Evolutionary conservation across 2,113 vertebrate genomes (phyloP).

Genomic region (Nerophis ophidion): DNA sequence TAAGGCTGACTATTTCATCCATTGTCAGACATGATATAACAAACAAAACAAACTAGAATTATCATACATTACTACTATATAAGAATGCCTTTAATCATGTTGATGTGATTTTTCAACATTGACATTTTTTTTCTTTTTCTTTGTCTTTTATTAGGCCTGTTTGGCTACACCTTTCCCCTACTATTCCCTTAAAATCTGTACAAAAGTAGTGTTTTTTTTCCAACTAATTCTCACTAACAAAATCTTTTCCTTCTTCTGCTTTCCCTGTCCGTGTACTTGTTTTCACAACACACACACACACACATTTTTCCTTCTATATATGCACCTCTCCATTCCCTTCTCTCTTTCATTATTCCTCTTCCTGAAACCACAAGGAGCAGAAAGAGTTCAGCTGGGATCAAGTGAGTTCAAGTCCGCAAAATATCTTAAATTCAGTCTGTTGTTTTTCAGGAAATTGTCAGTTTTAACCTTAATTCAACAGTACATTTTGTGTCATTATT

Average conservation of each 20-base stretch:
- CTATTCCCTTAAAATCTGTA: conserved; percentile 66
- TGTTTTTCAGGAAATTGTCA: too few species aligned
- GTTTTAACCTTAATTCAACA: too few species aligned
- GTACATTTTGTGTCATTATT: too few species aligned
- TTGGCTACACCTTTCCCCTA: conserved; percentile 62
- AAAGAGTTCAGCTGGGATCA: conserved; percentile 94
- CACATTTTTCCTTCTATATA: conserved; percentile 54
- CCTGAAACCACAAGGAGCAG: conserved; percentile 73
- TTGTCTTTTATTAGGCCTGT: conserved; percentile 72
- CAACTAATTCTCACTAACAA: conserved; percentile 75
- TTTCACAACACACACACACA: conserved; percentile 26
- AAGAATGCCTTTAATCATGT: not conserved
- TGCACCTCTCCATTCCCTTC: conserved; percentile 42
- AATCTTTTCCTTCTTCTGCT: conserved; percentile 66
- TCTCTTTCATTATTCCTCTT: conserved; percentile 36
- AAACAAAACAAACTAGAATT: not conserved
- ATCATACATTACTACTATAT: too few species aligned
- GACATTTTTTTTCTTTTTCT: conserved; percentile 50
- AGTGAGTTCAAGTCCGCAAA: conserved; percentile 62
- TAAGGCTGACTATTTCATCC: conserved; percentile 60
- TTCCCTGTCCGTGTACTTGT: conserved; percentile 31
- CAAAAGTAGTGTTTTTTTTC: conserved; percentile 64
- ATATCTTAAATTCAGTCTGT: too few species aligned
- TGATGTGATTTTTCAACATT: conserved; percentile 11
- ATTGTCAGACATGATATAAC: not conserved